Conservation (phyloP, 2,888 invertebrate species). For the Cynaeus angustus region DNA sequence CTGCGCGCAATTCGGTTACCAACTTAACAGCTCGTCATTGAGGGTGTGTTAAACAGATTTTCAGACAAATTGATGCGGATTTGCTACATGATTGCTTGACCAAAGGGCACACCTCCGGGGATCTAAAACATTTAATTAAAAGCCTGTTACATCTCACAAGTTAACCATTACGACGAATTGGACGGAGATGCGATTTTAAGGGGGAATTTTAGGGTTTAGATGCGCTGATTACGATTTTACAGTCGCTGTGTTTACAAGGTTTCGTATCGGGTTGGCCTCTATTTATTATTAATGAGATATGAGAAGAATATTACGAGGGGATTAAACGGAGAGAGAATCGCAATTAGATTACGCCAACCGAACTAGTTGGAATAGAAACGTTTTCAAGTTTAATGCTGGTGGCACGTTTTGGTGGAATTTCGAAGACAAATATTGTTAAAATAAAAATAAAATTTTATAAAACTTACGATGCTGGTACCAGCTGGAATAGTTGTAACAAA, state of each 20-base stretch:
- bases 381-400: background rate
- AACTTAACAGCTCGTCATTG: slow-evolving; percentile 54
- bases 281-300: background rate
- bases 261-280: background rate
- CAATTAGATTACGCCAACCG: background rate
- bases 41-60: slow-evolving; percentile 59
- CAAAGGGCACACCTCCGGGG: slow-evolving; percentile 67
- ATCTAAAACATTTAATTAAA: slow-evolving; percentile 68
- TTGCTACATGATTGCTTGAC: slow-evolving; percentile 67
- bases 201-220: slow-evolving; percentile 2
- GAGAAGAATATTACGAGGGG: background rate
- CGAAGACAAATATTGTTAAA: background rate
- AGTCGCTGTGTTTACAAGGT: background rate
- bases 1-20: slow-evolving; percentile 35
- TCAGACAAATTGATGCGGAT: slow-evolving; percentile 64
- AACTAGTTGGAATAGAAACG: background rate
- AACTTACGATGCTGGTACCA: background rate
- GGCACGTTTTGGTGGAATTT: background rate
- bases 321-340: background rate
- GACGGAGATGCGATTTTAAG: slow-evolving; percentile 32
- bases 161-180: slow-evolving; percentile 63
- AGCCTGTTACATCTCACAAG: slow-evolving; percentile 64
- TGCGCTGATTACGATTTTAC: background rate
- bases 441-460: background rate
- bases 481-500: background rate